Percentiles rank a stretch among this genome's conserved stretches.
These are phyloP conservation scores for Lynx canadensis DNA, from an alignment of 2,113 vertebrate genomes.

Conservation along the genomic window DNA sequence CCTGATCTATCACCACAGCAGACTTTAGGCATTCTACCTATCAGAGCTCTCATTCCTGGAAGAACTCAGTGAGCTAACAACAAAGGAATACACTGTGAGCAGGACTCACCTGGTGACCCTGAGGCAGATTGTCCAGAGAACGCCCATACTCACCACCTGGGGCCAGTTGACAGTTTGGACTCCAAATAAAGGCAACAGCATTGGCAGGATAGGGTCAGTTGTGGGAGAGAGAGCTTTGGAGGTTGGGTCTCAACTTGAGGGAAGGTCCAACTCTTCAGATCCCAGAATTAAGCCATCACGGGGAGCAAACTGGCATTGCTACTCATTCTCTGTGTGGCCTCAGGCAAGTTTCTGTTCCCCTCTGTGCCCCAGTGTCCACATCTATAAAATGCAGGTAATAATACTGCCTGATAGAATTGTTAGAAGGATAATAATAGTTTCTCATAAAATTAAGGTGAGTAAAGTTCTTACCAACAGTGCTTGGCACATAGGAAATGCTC, in stretches of 20 bases:
- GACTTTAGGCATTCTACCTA: not conserved
- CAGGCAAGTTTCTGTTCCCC: not conserved
- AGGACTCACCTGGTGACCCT: not conserved
- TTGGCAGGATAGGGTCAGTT: not conserved
- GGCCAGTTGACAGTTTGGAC: too few relatives aligned
- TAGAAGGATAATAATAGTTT: not conserved
- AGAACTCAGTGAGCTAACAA: not conserved
- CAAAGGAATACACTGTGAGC: not conserved
- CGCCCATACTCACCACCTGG: accelerated
- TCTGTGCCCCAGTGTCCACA: not conserved
- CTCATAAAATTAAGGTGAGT: not conserved
- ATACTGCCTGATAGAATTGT: not conserved
- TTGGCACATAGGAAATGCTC: not conserved
- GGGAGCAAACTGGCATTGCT: not conserved
- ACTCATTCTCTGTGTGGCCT: not conserved
- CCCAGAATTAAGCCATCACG: not conserved
- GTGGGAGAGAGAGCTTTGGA: not conserved
- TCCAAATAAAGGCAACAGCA: not conserved
- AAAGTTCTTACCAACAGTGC: not conserved
- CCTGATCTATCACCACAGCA: not conserved
- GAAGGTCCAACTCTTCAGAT: not conserved
- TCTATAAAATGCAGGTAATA: not conserved
- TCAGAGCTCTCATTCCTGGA: not conserved
- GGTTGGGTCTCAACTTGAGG: not conserved
- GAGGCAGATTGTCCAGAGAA: not conserved